Evolutionary conservation across 1,140 invertebrate species (phyloP), one percentile per base, ranked within the genome.

Genomic region (Anoplophora glabripennis): DNA sequence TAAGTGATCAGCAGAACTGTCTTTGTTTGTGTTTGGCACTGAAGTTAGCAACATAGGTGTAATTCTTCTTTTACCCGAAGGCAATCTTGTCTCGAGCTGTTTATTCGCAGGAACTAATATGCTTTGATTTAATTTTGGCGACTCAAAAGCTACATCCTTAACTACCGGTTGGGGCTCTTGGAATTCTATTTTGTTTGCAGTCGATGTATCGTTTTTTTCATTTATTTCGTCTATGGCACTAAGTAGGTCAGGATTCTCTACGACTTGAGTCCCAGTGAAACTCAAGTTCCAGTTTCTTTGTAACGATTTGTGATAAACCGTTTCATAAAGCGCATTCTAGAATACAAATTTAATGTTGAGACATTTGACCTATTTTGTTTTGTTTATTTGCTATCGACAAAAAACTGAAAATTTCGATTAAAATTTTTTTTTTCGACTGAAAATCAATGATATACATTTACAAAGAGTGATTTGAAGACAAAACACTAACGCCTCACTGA

Each of bases 31-130:
- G 14, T 54, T 18, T 14, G 36, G 38, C 21, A 46, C 78, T 36
- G 84, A 75, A 15, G 92, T 92, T 65, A 99, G 88, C 73, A 94
- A 96, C 78, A 98, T 93, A 10, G 96, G 96, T 3, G 94, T 98
- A 45, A 99, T 99, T 59, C 96, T 81, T 45, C 95, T 77, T 75
- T 92, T 89, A 11, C 96, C 96, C 79, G 98, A 94, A 4, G 92
- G 88, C 18, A 94, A 93, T 44, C 92, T 82, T 0, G 93, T 96
- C 80, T 98, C 96, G 28, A 97, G 95, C 83, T 99, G 96, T 71
- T 96, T 92, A 77, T 92, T 92, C 44, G 87, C 88, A 0, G 90
- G 89, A 35, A 86, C 86, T 57, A 86, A 78, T 10, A 81, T 73
- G 47, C 78, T 80, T 15, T 63, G 58, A 59, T 59, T 63, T 33